These are phyloP conservation scores for Ranitomeya variabilis DNA, from an alignment of 2,113 vertebrate genomes.

Conservation along the genomic window DNA sequence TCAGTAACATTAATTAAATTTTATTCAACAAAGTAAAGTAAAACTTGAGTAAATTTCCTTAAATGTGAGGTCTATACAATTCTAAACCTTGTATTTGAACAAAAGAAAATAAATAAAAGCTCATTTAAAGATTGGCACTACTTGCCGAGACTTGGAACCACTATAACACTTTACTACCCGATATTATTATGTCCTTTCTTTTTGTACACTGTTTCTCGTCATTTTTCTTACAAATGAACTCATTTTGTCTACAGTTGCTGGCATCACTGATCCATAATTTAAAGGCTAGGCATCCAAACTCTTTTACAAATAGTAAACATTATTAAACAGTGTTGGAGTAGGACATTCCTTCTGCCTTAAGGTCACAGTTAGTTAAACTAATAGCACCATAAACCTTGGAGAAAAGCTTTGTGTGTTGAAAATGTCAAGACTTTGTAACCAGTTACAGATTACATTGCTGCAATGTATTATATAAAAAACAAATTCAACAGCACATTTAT, in stretches of 20 bases:
- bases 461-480: neutral
- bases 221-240: constrained; percentile 5
- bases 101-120: neutral
- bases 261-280: constrained; percentile 18
- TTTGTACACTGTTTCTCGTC: neutral
- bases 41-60: neutral
- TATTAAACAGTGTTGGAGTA: neutral
- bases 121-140: neutral
- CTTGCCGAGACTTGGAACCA: neutral
- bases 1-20: neutral
- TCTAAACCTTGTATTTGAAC: neutral
- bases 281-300: neutral
- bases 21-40: neutral
- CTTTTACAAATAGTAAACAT: constrained; percentile 14
- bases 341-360: neutral
- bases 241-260: neutral
- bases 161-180: neutral
- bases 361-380: constrained; percentile 4
- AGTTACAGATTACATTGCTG: neutral
- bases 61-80: neutral
- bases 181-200: neutral
- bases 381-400: neutral
- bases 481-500: neutral
- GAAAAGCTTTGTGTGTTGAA: neutral
- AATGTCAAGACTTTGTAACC: neutral